These are phyloP conservation scores for Hypsibius dujardini DNA, from an alignment of 1,140 invertebrate species.

Conservation along the genomic window DNA sequence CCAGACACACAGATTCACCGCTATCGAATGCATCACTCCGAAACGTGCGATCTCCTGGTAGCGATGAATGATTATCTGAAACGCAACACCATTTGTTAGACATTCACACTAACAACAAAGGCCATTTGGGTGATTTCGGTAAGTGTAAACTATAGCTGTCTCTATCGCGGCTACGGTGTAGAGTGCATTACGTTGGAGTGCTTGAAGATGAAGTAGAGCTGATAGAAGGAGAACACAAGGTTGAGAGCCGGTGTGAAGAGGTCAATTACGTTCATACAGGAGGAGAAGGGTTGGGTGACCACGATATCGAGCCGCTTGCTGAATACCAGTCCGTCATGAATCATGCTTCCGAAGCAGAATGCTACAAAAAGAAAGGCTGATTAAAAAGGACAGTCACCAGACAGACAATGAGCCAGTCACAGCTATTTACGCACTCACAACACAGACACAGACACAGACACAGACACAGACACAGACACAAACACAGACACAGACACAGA, in stretches of 20 bases:
- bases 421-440: too few species aligned
- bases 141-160: too few species aligned
- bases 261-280: slow-evolving; percentile 36
- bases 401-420: too few species aligned
- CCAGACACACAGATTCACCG: slow-evolving; percentile 81
- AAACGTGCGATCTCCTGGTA: slow-evolving; percentile 64
- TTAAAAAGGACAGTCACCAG: too few species aligned
- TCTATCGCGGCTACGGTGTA: too few species aligned
- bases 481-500: too few species aligned
- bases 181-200: slow-evolving; percentile 47
- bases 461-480: too few species aligned
- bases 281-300: slow-evolving; percentile 32
- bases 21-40: slow-evolving; percentile 87
- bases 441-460: too few species aligned
- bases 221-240: slow-evolving; percentile 48
- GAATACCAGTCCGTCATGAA: slow-evolving; percentile 47
- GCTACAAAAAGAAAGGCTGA: slow-evolving; percentile 41
- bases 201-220: slow-evolving; percentile 55
- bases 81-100: slow-evolving; percentile 20
- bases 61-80: slow-evolving; percentile 45
- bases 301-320: slow-evolving; percentile 44
- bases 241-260: slow-evolving; percentile 42
- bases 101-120: too few species aligned
- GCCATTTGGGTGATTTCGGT: too few species aligned
- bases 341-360: slow-evolving; percentile 51